phyloP scores from a whole-genome alignment of 2,113 vertebrate genomes.

The Prionailurus bengalensis region DNA sequence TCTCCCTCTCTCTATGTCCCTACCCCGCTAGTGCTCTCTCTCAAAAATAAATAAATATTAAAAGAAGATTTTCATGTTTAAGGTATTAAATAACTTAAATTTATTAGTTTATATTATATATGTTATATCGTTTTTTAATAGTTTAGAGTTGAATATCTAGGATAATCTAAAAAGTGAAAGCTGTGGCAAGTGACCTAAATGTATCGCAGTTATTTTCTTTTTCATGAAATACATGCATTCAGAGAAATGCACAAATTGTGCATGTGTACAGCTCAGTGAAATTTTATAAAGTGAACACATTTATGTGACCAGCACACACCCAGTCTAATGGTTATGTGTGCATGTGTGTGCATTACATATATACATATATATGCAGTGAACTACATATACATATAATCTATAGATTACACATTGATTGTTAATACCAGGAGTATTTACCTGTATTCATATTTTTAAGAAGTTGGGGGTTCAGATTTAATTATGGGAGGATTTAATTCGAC shows the following conservation, averaged over 20 bases:
- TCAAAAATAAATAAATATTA: too few relatives aligned
- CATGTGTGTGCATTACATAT: not conserved
- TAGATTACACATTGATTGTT: not conserved
- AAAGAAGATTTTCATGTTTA: conserved; percentile 22
- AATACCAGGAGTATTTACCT: not conserved
- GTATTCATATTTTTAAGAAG: conserved; percentile 18
- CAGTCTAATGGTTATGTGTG: not conserved
- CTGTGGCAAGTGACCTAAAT: not conserved
- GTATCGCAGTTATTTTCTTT: not conserved
- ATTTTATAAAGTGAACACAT: not conserved
- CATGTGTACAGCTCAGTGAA: not conserved
- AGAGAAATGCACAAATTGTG: not conserved
- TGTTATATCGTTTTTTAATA: not conserved
- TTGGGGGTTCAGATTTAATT: not conserved
- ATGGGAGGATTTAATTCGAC: not conserved
- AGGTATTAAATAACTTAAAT: not conserved
- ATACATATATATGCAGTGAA: not conserved
- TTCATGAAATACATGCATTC: not conserved
- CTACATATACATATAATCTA: not conserved
- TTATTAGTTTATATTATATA: not conserved
- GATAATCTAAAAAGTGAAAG: conserved; percentile 37
- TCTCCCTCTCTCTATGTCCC: too few relatives aligned
- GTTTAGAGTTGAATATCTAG: not conserved
- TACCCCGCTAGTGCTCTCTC: too few relatives aligned
- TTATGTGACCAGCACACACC: not conserved